These are phyloP conservation scores for Brachypalpus laphriformis DNA, from an alignment of 2,888 invertebrate species.

Conservation along the genomic window DNA sequence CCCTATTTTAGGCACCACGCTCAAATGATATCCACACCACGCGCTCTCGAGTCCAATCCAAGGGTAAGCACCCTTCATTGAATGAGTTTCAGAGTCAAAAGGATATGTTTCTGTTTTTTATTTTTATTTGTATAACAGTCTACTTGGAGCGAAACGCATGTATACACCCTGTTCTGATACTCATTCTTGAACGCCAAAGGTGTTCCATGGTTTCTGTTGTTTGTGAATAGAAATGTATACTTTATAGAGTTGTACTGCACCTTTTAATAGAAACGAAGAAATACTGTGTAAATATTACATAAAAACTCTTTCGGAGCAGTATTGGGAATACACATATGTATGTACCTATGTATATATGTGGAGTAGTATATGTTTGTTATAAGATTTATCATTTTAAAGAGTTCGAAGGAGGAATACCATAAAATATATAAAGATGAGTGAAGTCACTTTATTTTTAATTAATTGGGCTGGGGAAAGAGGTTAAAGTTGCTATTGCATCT, in stretches of 20 bases:
- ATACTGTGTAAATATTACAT: conserved; percentile 23
- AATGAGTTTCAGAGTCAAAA: conserved; percentile 72
- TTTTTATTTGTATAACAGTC: conserved; percentile 65
- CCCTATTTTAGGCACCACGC: conserved; percentile 62
- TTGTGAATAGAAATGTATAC: conserved; percentile 29
- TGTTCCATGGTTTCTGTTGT: conserved; percentile 41
- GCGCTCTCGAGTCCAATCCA: conserved; percentile 41
- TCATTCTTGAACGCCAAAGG: conserved; percentile 45
- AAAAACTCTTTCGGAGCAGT: conserved; percentile 3
- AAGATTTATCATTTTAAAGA: too few species aligned
- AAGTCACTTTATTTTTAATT: not conserved
- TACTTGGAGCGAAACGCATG: conserved; percentile 25
- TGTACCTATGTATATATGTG: too few species aligned
- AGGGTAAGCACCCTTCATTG: conserved; percentile 69
- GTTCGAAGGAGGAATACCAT: not conserved
- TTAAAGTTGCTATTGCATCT: not conserved
- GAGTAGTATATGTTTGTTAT: too few species aligned
- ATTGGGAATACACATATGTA: not conserved
- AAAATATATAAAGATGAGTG: not conserved
- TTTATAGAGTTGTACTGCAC: not conserved
- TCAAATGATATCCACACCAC: conserved; percentile 49
- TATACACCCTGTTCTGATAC: conserved; percentile 18
- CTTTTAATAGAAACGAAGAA: conserved; percentile 20
- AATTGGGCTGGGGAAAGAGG: not conserved
- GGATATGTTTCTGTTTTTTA: conserved; percentile 52